Evolutionary conservation across 1,140 invertebrate species (phyloP), one percentile per base, ranked within the genome.

Genomic region (Parasteatoda tepidariorum): DNA sequence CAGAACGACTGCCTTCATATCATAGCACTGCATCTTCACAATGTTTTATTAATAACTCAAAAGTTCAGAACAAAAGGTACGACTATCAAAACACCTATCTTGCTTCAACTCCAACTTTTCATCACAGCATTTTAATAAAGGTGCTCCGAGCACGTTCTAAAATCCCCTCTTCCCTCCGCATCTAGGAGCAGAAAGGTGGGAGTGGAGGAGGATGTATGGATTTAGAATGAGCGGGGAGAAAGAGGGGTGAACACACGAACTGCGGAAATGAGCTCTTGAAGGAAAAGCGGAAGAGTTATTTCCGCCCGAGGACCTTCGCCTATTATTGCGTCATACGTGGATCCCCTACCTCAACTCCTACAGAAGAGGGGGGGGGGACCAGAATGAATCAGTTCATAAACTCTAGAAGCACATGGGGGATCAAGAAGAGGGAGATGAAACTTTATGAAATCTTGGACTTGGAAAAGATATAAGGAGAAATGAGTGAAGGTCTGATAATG

Each of bases 191-290:
- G 38, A 48, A 48, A 18, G 38, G 18, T 48, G 9, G 9, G 9
- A 18, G 18, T 13, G 38, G 38, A 13, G 38, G 38, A n/a, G n/a
- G n/a, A n/a, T n/a, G n/a, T n/a, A n/a, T n/a, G n/a, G n/a, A n/a
- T n/a, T n/a, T n/a, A n/a, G n/a, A n/a, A n/a, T n/a, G n/a, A n/a
- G n/a, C n/a, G n/a, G n/a, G n/a, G n/a, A n/a, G n/a, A n/a, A n/a
- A n/a, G n/a, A n/a, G 38, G 18, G 66, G 64, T 33, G 66, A 38
- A 22, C 24, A 22, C 55, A 22, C 24, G 55, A 59, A 24, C 18
- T 15, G 55, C 68, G 68, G 68, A 71, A 71, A 71, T 71, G 68
- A 71, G 68, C 68, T 71, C 68, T 71, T 71, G 68, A 38, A 48
- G 48, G 48, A 38, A 71, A 30, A 18, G 48, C 68, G 68, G 68